phyloP scores from a whole-genome alignment of 2,888 invertebrate genomes.

The Syritta pipiens region DNA sequence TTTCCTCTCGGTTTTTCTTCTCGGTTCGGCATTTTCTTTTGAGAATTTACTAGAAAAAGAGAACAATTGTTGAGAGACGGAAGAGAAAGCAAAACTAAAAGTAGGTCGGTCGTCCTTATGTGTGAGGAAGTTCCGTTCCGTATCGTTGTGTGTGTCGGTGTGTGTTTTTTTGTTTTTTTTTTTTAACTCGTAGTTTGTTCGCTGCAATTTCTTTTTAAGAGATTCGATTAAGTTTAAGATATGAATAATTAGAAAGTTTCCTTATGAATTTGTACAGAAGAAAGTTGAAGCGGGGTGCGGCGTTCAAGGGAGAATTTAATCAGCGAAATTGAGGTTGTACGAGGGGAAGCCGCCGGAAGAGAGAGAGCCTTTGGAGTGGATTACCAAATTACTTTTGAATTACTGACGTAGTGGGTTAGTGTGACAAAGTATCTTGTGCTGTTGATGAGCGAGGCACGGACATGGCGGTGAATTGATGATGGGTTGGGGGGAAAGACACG shows the following conservation, averaged over 20 bases:
- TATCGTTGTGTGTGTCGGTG: background rate
- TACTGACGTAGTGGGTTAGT: conserved; percentile 18
- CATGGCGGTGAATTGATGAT: background rate
- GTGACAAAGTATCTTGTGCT: conserved; percentile 20
- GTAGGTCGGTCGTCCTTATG: conserved; percentile 56
- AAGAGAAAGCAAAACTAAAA: conserved; percentile 58
- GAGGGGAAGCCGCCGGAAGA: too few species aligned
- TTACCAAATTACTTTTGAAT: conserved; percentile 45
- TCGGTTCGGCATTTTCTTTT: background rate
- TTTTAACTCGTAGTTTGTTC: background rate
- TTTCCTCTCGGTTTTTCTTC: background rate
- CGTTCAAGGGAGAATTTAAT: conserved; percentile 42
- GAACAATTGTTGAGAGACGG: conserved; percentile 49
- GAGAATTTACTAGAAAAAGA: conserved; percentile 36
- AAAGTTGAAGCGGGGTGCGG: conserved; percentile 17
- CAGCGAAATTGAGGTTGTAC: conserved; percentile 52
- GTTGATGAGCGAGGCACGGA: too few species aligned
- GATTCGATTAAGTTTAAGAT: conserved; percentile 65
- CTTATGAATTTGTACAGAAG: conserved; percentile 53
- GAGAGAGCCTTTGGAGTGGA: conserved; percentile 33
- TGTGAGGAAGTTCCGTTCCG: conserved; percentile 30
- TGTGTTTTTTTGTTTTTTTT: background rate
- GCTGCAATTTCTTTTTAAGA: conserved; percentile 57
- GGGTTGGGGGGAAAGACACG: too few species aligned
- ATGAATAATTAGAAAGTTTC: conserved; percentile 67